A percentile compares a stretch with the other conserved stretches of the same genome.
These are phyloP conservation scores for Capra hircus DNA, from an alignment of 2,113 vertebrate genomes.

Conservation along the genomic window DNA sequence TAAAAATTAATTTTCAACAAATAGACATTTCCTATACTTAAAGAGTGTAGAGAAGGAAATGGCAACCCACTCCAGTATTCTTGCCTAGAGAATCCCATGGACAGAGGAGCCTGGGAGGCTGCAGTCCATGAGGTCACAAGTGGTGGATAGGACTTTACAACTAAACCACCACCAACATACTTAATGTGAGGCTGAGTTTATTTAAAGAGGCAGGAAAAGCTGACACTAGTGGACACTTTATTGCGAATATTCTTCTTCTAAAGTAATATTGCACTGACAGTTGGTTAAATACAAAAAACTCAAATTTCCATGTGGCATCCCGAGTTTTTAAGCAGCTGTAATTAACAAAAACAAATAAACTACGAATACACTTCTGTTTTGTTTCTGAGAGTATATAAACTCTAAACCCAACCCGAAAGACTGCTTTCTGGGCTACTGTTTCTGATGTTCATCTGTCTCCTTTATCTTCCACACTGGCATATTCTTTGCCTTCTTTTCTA, in stretches of 20 bases:
- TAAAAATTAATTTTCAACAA: slow-evolving; percentile 24
- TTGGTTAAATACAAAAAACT: slow-evolving; percentile 28
- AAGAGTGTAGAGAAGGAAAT: neutral
- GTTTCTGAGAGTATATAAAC: neutral
- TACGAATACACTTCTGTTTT: neutral
- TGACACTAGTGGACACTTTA: neutral
- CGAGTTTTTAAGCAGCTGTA: slow-evolving; percentile 36
- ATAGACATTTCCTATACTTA: neutral
- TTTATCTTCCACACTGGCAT: slow-evolving; percentile 54
- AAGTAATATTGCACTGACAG: neutral
- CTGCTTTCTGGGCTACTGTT: slow-evolving; percentile 46
- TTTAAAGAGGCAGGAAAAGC: neutral
- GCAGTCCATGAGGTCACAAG: neutral
- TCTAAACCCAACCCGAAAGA: neutral
- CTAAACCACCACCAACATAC: neutral
- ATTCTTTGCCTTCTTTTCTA: slow-evolving; percentile 49
- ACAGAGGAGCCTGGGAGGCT: neutral
- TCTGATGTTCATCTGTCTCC: slow-evolving; percentile 50
- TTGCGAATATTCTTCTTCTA: slow-evolving; percentile 5
- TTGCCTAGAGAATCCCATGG: neutral
- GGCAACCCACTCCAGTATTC: neutral
- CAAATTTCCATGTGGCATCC: slow-evolving; percentile 6
- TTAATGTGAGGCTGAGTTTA: neutral
- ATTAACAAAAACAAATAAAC: slow-evolving; percentile 2
- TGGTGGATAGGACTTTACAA: neutral